Conservation (phyloP, 30 jellyfish, hydroid and myxozoan species). For the Pseudorhiza aurosa region DNA sequence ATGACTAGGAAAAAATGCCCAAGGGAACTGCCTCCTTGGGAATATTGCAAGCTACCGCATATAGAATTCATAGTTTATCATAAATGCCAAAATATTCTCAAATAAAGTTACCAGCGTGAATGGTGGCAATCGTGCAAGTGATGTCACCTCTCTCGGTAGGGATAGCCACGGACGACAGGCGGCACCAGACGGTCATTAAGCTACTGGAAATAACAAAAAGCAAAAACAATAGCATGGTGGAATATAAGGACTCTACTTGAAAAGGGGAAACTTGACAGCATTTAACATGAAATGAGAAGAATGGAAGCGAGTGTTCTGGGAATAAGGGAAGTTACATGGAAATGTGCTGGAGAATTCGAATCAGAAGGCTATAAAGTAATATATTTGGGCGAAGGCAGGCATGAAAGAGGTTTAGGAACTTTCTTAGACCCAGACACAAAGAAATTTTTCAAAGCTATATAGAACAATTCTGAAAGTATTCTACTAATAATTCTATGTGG, state of each 20-base stretch:
- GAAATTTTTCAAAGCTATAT: no score
- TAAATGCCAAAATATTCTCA: conserved; percentile 12
- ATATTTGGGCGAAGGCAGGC: conserved; percentile 9
- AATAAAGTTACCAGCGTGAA: conserved; percentile 18
- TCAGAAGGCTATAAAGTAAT: conserved; percentile 16
- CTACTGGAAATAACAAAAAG: conserved; percentile 6
- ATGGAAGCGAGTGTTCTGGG: conserved; percentile 3
- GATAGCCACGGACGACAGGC: conserved; percentile 44
- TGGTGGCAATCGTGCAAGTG: conserved; percentile 19
- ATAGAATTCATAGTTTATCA: conserved; percentile 8
- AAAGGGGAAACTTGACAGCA: background rate
- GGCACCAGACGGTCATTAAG: conserved; percentile 22
- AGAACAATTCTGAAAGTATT: conserved; percentile 1
- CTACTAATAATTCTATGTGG: background rate
- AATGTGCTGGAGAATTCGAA: conserved; percentile 28
- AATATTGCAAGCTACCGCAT: conserved; percentile 22
- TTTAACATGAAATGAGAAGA: conserved; percentile 21
- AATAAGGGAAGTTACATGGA: conserved; percentile 1
- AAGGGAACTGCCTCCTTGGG: conserved; percentile 16
- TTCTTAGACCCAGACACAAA: background rate
- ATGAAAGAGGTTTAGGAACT: background rate
- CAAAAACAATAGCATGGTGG: conserved; percentile 16
- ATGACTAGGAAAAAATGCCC: conserved; percentile 11
- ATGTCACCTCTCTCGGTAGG: conserved; percentile 52
- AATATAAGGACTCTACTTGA: conserved; percentile 20